These are phyloP conservation scores for Aplochiton taeniatus DNA, from an alignment of 2,797 vertebrate species.

Conservation along the genomic window DNA sequence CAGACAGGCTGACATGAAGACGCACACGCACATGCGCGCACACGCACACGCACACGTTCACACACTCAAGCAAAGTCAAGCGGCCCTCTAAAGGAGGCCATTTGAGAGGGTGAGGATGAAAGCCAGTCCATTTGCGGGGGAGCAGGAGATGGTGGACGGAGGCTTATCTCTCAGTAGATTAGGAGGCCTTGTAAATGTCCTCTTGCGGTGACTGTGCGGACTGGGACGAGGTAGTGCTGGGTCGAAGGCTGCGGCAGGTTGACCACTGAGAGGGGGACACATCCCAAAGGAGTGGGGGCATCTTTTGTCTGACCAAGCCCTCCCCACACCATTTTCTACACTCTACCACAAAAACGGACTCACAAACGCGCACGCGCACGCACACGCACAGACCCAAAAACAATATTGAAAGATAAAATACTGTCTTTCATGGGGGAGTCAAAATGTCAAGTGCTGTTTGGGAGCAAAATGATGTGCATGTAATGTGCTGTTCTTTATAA, in stretches of 20 bases:
- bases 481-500: slow-evolving; percentile 40
- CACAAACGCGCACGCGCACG: background rate
- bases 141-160: slow-evolving; percentile 26
- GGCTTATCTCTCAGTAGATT: slow-evolving; percentile 65
- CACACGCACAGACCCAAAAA: slow-evolving; percentile 2
- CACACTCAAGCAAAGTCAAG: background rate
- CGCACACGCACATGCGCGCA: background rate
- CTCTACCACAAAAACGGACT: no score
- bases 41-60: background rate
- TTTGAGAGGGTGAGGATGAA: slow-evolving; percentile 28
- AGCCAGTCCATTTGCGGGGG: slow-evolving; percentile 36
- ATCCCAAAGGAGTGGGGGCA: no score
- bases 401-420: slow-evolving; percentile 17
- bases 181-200: slow-evolving; percentile 66
- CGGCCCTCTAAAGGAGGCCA: background rate
- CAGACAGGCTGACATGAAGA: slow-evolving; percentile 14
- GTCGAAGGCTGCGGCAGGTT: slow-evolving; percentile 19
- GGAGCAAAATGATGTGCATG: slow-evolving; percentile 32
- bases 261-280: no score
- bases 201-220: slow-evolving; percentile 56
- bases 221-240: slow-evolving; percentile 1
- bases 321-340: no score
- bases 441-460: slow-evolving; percentile 30
- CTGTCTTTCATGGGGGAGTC: slow-evolving; percentile 7
- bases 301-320: no score